phyloP scores from a whole-genome alignment of 1,140 invertebrate genomes.

The Vanessa atalanta region DNA sequence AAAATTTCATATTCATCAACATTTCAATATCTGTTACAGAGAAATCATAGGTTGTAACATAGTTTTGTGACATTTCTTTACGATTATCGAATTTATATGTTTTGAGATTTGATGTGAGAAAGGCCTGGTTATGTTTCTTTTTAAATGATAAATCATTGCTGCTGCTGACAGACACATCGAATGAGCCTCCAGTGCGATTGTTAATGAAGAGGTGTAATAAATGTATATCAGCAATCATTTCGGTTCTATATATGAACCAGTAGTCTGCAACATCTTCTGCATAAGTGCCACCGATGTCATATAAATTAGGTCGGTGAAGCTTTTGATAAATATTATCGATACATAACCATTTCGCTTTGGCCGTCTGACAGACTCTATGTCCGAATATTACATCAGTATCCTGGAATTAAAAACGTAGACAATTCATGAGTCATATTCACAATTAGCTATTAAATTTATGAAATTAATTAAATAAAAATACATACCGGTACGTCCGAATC shows the following conservation, averaged over 20 bases:
- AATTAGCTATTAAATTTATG: too few relatives aligned
- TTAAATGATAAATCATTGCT: conserved; percentile 51
- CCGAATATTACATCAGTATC: conserved; percentile 49
- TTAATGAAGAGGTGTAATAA: conserved; percentile 64
- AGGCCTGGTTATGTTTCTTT: conserved; percentile 51
- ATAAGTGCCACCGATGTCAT: conserved; percentile 71
- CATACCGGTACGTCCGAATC: not conserved
- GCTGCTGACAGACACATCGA: conserved; percentile 49
- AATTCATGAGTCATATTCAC: not conserved
- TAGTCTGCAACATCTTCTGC: conserved; percentile 56
- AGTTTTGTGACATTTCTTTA: conserved; percentile 43
- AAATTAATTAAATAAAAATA: not conserved
- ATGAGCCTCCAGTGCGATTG: conserved; percentile 49
- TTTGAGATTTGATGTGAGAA: conserved; percentile 42
- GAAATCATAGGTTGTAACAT: conserved; percentile 67
- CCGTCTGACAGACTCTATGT: conserved; percentile 52
- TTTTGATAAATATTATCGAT: conserved; percentile 65
- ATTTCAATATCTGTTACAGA: conserved; percentile 58
- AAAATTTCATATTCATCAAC: conserved; percentile 57
- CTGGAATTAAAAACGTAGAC: conserved; percentile 35
- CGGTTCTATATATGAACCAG: conserved; percentile 63
- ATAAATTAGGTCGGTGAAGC: conserved; percentile 61
- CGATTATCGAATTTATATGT: conserved; percentile 50
- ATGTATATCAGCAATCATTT: conserved; percentile 55
- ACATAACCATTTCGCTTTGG: conserved; percentile 61